Percentiles rank a stretch among this genome's conserved stretches.
Evolutionary conservation across 2,888 invertebrate genomes (phyloP).

Genomic region (Coenonympha arcania): DNA sequence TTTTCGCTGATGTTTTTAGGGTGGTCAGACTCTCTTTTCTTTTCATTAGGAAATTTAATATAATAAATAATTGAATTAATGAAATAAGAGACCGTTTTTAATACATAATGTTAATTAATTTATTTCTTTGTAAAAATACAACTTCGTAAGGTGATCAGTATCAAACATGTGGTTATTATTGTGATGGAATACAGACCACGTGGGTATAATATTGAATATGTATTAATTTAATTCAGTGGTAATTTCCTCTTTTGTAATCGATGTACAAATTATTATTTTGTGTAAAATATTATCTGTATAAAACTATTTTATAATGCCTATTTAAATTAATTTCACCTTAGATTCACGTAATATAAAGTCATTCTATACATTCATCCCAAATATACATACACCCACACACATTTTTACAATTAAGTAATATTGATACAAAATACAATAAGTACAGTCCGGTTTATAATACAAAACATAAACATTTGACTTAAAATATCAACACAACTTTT

Average conservation of each 20-base stretch:
- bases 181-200: slow-evolving; percentile 63
- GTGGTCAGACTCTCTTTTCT: too few relatives aligned
- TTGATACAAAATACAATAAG: slow-evolving; percentile 52
- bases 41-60: too few relatives aligned
- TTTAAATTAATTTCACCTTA: slow-evolving; percentile 36
- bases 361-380: slow-evolving; percentile 42
- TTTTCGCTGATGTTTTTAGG: not conserved
- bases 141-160: slow-evolving; percentile 60
- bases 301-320: slow-evolving; percentile 46
- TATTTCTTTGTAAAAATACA: slow-evolving; percentile 60
- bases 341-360: slow-evolving; percentile 34
- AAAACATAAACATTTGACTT: slow-evolving; percentile 52
- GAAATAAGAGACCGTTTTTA: slow-evolving; percentile 36
- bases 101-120: slow-evolving; percentile 59
- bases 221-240: slow-evolving; percentile 10
- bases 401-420: slow-evolving; percentile 29
- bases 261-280: slow-evolving; percentile 21
- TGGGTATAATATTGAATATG: slow-evolving; percentile 29
- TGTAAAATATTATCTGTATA: too few relatives aligned
- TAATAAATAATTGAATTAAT: too few relatives aligned
- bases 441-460: slow-evolving; percentile 65
- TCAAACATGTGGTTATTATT: slow-evolving; percentile 67
- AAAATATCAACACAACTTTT: slow-evolving; percentile 36
- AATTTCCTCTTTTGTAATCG: slow-evolving; percentile 4
- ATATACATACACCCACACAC: slow-evolving; percentile 36